These are phyloP conservation scores for Rhimphoctona megacephalus DNA, from an alignment of 2,888 invertebrate genomes.

Conservation along the genomic window DNA sequence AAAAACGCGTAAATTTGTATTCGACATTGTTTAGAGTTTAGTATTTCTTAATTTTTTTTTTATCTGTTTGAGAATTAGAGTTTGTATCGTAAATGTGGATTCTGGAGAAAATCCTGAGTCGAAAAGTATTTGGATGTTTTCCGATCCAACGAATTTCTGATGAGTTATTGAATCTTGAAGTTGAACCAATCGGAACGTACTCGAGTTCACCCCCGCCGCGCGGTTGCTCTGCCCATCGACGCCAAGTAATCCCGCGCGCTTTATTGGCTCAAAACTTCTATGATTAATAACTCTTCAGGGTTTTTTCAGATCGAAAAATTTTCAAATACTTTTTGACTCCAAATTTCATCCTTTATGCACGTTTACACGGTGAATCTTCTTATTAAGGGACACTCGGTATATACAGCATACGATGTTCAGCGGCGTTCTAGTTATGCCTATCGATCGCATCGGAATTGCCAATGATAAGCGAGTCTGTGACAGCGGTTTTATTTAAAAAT, in stretches of 20 bases:
- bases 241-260: background rate
- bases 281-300: background rate
- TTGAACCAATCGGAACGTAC: background rate
- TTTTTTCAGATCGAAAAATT: background rate
- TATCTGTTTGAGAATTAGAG: background rate
- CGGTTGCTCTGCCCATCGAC: slow-evolving; percentile 2
- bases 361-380: background rate
- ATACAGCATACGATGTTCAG: background rate
- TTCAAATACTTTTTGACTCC: background rate
- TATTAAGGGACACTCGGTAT: background rate
- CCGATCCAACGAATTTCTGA: background rate
- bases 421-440: slow-evolving; percentile 34
- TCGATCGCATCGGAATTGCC: slow-evolving; percentile 40
- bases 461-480: slow-evolving; percentile 49
- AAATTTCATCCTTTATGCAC: background rate
- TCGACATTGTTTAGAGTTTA: background rate
- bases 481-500: slow-evolving; percentile 57
- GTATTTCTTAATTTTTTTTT: background rate
- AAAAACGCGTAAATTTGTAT: background rate
- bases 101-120: background rate
- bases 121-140: background rate
- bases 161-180: background rate
- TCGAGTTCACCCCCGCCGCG: background rate
- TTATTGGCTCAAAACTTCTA: background rate
- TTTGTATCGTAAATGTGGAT: background rate